Evolutionary conservation across 2,888 invertebrate genomes (phyloP), one percentile per base, ranked within the genome.

Genomic region (Ornithoptera priamus): DNA sequence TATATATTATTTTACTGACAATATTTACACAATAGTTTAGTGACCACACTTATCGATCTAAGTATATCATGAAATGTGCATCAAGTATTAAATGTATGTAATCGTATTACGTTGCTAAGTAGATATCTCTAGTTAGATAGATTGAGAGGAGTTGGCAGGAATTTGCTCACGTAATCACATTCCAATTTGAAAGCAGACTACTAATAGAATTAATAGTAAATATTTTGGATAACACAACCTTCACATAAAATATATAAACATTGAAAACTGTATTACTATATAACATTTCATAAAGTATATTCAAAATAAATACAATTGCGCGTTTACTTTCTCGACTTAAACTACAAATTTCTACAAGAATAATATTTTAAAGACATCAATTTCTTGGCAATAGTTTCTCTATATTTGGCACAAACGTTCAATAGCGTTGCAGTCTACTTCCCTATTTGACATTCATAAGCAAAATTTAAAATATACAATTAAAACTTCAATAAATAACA

Each of bases 41-140:
- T 92, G 91, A 90, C 90, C 89, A 90, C 90, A 92, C 90, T 91
- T 92, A 92, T 88, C 90, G 90, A 91, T 90, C 91, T 92, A 92
- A 86, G 86, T 88, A 81, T 86, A 83, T 86, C 90, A 89, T 87
- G 90, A 92, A 91, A 89, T 88, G 92, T 92, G 92, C 92, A 90
- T 87, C 82, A 87, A 88, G 81, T 80, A 77, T 75, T 85, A 81
- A 70, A 81, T 81, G 75, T 82, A 87, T 90, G 89, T 90, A 90
- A 91, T 92, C 81, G 81, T 81, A 90, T 90, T 91, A 91, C 89
- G 87, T 89, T 86, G 85, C 80, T 59, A 85, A 82, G 81, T 85
- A 83, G 76, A 80, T 77, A 18, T 53, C 77, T 78, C 77, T 80
- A 81, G 71, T 76, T 75, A 76, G 61, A 68, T 73, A 75, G 72